Percentiles rank a stretch among this genome's conserved stretches.
Conservation (phyloP, 2,888 invertebrate species). For the Sphaerophoria rueppellii region DNA sequence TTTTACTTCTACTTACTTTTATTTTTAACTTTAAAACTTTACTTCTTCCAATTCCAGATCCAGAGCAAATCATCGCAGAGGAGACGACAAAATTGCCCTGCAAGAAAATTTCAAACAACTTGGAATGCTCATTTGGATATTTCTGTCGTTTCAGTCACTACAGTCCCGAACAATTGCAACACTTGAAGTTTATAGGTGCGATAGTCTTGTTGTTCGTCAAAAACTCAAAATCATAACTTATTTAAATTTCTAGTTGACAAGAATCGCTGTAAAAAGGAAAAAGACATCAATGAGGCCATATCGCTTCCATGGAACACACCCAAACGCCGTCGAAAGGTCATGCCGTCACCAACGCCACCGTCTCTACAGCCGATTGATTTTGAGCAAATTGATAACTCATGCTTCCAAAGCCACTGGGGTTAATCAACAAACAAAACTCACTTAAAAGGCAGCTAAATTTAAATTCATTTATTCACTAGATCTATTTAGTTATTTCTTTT, state of each 20-base stretch:
- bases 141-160: conserved; percentile 71
- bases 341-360: conserved; percentile 73
- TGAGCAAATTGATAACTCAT: conserved; percentile 58
- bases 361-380: conserved; percentile 75
- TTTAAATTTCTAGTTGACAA: conserved; percentile 7
- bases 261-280: background rate
- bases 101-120: conserved; percentile 46
- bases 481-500: conserved; percentile 20
- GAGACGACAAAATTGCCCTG: conserved; percentile 72
- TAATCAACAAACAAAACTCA: conserved; percentile 19
- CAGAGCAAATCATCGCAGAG: conserved; percentile 60
- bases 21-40: background rate
- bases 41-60: conserved; percentile 54
- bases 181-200: conserved; percentile 31
- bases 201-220: background rate
- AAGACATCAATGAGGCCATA: background rate
- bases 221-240: background rate
- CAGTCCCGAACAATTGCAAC: conserved; percentile 39
- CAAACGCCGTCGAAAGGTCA: conserved; percentile 39
- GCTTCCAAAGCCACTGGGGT: conserved; percentile 72
- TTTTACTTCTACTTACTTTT: background rate
- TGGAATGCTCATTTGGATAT: conserved; percentile 62
- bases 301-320: conserved; percentile 39
- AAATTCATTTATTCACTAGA: conserved; percentile 8
- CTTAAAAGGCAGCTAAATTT: background rate